phyloP scores from a whole-genome alignment of 2,888 invertebrate genomes.

The Limnephilus marmoratus region DNA sequence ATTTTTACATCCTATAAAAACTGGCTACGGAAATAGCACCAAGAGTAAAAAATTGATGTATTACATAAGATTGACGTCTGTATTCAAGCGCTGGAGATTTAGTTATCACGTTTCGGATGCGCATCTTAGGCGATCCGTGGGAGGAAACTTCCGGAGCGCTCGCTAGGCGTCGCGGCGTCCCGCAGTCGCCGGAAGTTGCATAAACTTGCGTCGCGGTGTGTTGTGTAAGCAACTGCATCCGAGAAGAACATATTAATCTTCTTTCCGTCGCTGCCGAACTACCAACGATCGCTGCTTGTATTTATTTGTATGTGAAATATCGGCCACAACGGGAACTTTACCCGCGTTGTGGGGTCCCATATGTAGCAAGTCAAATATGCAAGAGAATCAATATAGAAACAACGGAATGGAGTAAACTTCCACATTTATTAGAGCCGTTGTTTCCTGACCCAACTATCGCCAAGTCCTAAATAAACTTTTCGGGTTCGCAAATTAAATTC shows the following conservation, averaged over 20 bases:
- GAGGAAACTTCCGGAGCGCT: constrained; percentile 19
- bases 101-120: constrained; percentile 50
- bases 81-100: constrained; percentile 44
- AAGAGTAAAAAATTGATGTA: neutral
- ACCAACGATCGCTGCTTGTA: constrained; percentile 31
- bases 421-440: constrained; percentile 18
- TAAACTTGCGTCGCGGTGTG: constrained; percentile 46
- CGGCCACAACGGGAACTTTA: constrained; percentile 5
- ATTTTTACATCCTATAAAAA: neutral
- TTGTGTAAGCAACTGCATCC: constrained; percentile 33
- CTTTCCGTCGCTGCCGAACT: constrained; percentile 28
- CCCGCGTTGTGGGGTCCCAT: constrained; percentile 22
- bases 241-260: constrained; percentile 53
- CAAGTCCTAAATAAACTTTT: constrained; percentile 28
- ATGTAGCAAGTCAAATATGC: constrained; percentile 45
- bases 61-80: constrained; percentile 44
- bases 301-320: constrained; percentile 41
- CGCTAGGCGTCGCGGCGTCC: constrained; percentile 47
- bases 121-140: constrained; percentile 28
- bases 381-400: constrained; percentile 45
- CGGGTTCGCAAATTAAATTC: neutral
- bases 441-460: neutral
- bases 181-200: constrained; percentile 50
- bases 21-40: neutral
- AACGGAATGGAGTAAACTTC: constrained; percentile 37